Evolutionary conservation across 2,113 vertebrate genomes (phyloP), one percentile per base, ranked within the genome.

Genomic region (Myotis lucifugus): DNA sequence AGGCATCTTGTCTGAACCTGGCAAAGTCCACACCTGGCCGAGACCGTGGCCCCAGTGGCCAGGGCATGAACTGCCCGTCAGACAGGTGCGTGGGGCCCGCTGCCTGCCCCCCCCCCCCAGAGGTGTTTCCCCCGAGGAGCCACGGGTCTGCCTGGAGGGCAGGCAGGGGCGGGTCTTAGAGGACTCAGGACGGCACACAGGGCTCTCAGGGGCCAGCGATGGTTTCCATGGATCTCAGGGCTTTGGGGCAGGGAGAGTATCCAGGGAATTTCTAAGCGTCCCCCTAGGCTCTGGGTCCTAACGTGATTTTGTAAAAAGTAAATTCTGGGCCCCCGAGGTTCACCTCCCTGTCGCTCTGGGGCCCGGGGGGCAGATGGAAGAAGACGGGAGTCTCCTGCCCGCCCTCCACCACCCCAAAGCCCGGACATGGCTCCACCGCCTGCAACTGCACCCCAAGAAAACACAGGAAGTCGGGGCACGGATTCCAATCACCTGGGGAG

Each of bases 191-290:
- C 3, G 7, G 21, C 25, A n/a, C 34, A 18, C 8, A 1, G 29
- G 5, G 2, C 9, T 6, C 64, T 18, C 6, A 5, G 18, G 8
- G 3, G 3, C 17, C 18, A 0, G 70, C 12, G 4, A 0, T 9
- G 15, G 6, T 0, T 18, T 15, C 2, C 11, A 8, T 34, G 23
- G 9, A 3, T 6, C n/a, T 19, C 50, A 14, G 1, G 12, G n/a
- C 37, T 50, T 4, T 6, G 25, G 70, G 27, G 15, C 25, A 67
- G 21, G 40, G 29, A 29, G 27, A 15, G 48, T 29, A 4, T 8
- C 19, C 9, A 32, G 46, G 50, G 25, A 50, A 59, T 79, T 66
- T 37, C 66, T 32, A 15, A 1, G 14, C 1, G 27, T 8, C 64
- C 34, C 82, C 77, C 23, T 61, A 18, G 72, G 90, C 27, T 37